Conservation (phyloP, 2,888 invertebrate species). For the Criorhina ranunculi region DNA sequence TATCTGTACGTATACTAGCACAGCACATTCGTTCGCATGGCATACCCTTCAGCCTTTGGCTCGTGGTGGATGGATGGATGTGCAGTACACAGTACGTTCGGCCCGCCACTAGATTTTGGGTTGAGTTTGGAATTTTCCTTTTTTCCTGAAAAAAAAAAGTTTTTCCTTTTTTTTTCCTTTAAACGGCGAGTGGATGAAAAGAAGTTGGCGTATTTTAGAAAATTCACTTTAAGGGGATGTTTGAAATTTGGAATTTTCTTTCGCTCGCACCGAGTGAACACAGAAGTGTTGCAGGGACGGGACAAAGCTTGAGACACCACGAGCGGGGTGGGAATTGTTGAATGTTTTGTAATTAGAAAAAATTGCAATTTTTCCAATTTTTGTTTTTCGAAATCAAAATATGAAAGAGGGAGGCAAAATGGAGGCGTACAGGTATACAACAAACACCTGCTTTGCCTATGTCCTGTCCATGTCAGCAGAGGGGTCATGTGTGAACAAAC, state of each 20-base stretch:
- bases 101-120: conserved; percentile 74
- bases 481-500: conserved; percentile 64
- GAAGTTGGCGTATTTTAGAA: conserved; percentile 70
- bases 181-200: conserved; percentile 37
- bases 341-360: conserved; percentile 75
- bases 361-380: conserved; percentile 46
- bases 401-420: conserved; percentile 21
- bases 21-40: conserved; percentile 67
- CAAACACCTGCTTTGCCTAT: conserved; percentile 44
- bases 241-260: conserved; percentile 69
- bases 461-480: conserved; percentile 27
- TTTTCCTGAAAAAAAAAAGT: conserved; percentile 32
- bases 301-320: conserved; percentile 3
- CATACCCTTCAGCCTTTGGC: conserved; percentile 73
- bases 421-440: not conserved
- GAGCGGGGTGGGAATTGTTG: conserved; percentile 61
- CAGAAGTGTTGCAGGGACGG: conserved; percentile 30
- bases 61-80: conserved; percentile 64
- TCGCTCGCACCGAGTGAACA: conserved; percentile 29
- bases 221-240: conserved; percentile 72
- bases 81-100: conserved; percentile 48
- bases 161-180: conserved; percentile 54
- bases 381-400: conserved; percentile 40
- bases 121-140: conserved; percentile 72
- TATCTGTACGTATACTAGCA: conserved; percentile 62